Base-by-base conservation (phyloP, 2,888 invertebrate species). In the Sminthurides aquaticus region DNA sequence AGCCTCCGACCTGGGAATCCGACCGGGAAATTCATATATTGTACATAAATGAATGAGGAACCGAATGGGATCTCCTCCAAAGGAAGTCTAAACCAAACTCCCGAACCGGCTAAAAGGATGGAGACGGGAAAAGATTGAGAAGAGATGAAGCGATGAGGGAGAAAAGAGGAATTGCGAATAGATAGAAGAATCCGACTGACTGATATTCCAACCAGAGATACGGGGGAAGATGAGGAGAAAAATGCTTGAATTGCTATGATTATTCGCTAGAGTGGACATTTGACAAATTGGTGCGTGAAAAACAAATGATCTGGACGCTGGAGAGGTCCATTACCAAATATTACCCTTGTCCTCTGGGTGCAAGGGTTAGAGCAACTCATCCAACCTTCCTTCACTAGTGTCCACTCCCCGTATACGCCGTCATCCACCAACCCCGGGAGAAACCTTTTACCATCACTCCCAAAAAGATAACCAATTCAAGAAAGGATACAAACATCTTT, bases 261-360 rank as follows among this genome's bases (percentile, higher is more conserved):
- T 68, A 68, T 68, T 66, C 64, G 64, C 60, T 58, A 60, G 64
- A 61, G 60, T 68, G 68, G 68, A 68, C 68, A 68, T 68, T 68
- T 68, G 68, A 68, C 68, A 68, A 68, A 68, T 68, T 63, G 65
- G 49, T 34, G 54, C 61, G 65, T 63, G 63, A 66, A 62, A 68
- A 66, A 68, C 66, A 68, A 68, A 68, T 68, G 67, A 67, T 67
- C 64, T 65, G 56, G 59, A 60, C 58, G 62, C 60, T 67, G 65
- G 67, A 43, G 56, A 60, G 56, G 67, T 65, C 68, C 68, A 68
- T 68, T 68, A 66, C 65, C 60, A 60, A 62, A 68, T 64, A 63
- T 68, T 64, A 55, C 65, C 66, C 66, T 26, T 29, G 65, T 65
- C 65, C 67, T 65, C 52, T 62, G 67, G 67, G 67, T 62, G n/a